phyloP scores from a whole-genome alignment of 2,888 invertebrate species.

The Caenorhabditis becei region DNA sequence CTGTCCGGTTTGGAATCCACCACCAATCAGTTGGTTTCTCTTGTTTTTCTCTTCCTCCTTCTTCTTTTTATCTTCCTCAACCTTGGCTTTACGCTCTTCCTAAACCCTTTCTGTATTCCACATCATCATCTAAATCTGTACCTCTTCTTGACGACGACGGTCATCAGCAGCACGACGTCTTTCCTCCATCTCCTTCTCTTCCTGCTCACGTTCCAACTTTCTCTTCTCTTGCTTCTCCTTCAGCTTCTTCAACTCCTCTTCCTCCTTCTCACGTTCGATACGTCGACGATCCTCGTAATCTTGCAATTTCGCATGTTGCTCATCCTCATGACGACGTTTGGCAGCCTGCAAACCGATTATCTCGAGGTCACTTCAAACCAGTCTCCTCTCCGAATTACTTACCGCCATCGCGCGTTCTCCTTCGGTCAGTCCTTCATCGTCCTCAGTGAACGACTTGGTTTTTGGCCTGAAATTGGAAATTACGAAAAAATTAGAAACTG shows the following conservation, averaged over 20 bases:
- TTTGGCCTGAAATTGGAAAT: conserved; percentile 53
- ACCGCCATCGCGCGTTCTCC: conserved; percentile 77
- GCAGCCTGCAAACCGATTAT: conserved; percentile 69
- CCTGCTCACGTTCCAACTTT: conserved; percentile 78
- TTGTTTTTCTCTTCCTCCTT: conserved; percentile 78
- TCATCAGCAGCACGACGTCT: conserved; percentile 78
- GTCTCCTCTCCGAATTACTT: too few species aligned
- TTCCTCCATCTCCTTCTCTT: conserved; percentile 78
- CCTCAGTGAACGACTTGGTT: conserved; percentile 66
- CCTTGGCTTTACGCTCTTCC: conserved; percentile 74
- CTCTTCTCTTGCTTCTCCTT: conserved; percentile 86
- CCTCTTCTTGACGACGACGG: conserved; percentile 78
- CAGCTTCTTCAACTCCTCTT: conserved; percentile 87
- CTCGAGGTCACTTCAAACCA: neutral
- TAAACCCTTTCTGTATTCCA: neutral
- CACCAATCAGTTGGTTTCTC: conserved; percentile 64
- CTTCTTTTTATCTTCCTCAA: conserved; percentile 75
- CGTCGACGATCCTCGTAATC: conserved; percentile 81
- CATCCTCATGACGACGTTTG: conserved; percentile 80
- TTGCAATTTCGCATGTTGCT: conserved; percentile 78
- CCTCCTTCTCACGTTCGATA: conserved; percentile 80
- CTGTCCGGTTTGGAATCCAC: conserved; percentile 60
- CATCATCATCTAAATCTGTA: neutral
- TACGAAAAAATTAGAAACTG: neutral
- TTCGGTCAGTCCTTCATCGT: conserved; percentile 72